Base-by-base conservation (phyloP, 2,797 vertebrate species). In the Oophaga sylvatica region DNA sequence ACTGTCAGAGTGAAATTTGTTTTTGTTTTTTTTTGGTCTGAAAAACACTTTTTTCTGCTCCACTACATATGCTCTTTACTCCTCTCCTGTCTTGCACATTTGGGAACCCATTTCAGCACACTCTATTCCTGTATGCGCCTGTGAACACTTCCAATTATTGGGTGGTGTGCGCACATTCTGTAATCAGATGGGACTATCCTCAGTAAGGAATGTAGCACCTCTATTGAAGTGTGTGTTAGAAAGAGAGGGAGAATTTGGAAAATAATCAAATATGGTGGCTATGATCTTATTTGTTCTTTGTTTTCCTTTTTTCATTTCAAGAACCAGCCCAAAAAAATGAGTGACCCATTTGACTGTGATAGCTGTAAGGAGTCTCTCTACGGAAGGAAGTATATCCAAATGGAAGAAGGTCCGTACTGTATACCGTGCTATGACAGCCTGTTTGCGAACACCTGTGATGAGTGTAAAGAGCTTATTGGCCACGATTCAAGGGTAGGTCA, bases 381-480 rank as follows among this genome's bases (percentile, higher is more conserved):
- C 0, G 98, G 98, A 73, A 97, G 98, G 92, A 99, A 99, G 94
- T 99, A 99, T 95, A 99, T 99, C 94, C 97, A 99, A 93, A 95
- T 94, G 85, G 97, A 99, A 56, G 95, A 96, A 0, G 96, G 95
- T 60, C 98, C 98, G 0, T 98, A 99, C 95, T 99, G 98, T 91
- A 97, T 99, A 91, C 98, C 98, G 86, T 99, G 98, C 92, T 99
- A 99, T 0, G 98, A 99, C 81, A 96, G 95, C 90, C 96, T 96
- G 90, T 99, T 99, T 60, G 98, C 97, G 90, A 99, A 99, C 94
- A 99, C 98, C 11, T 99, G 98, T 0, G 95, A 98, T 0, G 98
- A 99, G 91, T 99, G 98, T 95, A 98, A 99, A 91, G 97, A 99
- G 93, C 95, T 98, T 76, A 99, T 99, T 1, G 97, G 97, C 86